Conservation (phyloP, 2,113 vertebrate species). For the Dinomys branickii region DNA sequence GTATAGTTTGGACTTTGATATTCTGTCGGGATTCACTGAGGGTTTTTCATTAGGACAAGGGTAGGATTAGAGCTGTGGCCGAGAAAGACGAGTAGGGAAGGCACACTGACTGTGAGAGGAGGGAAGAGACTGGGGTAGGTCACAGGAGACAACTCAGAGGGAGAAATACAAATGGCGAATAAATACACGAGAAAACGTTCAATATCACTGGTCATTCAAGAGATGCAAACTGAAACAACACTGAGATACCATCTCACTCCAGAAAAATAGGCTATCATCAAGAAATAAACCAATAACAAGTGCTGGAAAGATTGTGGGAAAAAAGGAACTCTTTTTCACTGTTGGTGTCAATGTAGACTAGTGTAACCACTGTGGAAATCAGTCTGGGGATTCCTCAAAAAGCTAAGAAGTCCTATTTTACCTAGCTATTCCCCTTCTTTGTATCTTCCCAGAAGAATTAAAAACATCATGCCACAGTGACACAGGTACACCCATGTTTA, state of each 20-base stretch:
- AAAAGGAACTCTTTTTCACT: too few relatives aligned
- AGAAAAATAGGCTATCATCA: too few relatives aligned
- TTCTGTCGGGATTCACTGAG: background rate
- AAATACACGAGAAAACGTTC: background rate
- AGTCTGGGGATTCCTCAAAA: too few relatives aligned
- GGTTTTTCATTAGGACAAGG: background rate
- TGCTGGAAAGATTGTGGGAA: too few relatives aligned
- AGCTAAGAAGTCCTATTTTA: too few relatives aligned
- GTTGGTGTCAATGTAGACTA: too few relatives aligned
- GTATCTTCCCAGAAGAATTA: too few relatives aligned
- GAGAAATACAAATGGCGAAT: background rate
- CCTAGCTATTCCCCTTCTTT: too few relatives aligned
- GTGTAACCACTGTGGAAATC: too few relatives aligned
- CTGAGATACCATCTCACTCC: background rate
- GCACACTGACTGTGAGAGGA: background rate
- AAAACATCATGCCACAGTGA: too few relatives aligned
- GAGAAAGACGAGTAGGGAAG: background rate
- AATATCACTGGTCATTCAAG: background rate
- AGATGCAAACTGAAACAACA: background rate
- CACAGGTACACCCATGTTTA: too few relatives aligned
- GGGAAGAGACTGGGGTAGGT: background rate
- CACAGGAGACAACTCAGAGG: background rate
- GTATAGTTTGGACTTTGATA: background rate
- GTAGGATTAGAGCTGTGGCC: background rate
- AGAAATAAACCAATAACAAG: too few relatives aligned